Evolutionary conservation across 1,140 invertebrate genomes (phyloP).

Genomic region (Danaus plexippus): DNA sequence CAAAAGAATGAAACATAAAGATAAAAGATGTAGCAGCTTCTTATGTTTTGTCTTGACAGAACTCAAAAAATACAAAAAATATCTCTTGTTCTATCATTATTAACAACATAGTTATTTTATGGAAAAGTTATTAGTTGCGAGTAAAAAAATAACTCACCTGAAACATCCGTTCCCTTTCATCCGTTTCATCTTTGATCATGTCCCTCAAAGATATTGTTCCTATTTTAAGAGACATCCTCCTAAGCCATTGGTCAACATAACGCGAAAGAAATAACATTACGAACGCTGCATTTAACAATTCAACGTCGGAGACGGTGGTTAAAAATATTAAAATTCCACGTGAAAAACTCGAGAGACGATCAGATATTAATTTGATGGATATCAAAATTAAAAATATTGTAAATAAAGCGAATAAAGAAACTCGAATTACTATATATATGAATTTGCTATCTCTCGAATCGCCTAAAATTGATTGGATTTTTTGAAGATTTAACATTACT

Average conservation of each 20-base stretch:
- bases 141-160: constrained; percentile 9
- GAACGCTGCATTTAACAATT: constrained; percentile 8
- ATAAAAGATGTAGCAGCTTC: no score
- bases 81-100: background rate
- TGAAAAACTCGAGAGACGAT: constrained; percentile 10
- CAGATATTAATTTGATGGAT: constrained; percentile 3
- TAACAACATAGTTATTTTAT: constrained; percentile 2
- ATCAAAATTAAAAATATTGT: constrained; percentile 2
- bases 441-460: constrained; percentile 5
- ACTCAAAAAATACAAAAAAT: constrained; percentile 2
- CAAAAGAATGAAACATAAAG: no score
- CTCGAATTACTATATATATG: constrained; percentile 3
- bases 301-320: constrained; percentile 15
- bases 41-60: background rate
- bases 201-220: constrained; percentile 5
- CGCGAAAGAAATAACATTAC: constrained; percentile 10
- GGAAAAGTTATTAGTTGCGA: constrained; percentile 7
- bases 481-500: constrained; percentile 10
- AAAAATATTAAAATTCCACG: constrained; percentile 12
- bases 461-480: constrained; percentile 8
- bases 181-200: constrained; percentile 4
- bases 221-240: constrained; percentile 4
- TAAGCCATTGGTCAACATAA: constrained; percentile 10
- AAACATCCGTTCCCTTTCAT: constrained; percentile 5
- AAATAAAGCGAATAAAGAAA: background rate